Evolutionary conservation across 2,113 vertebrate genomes (phyloP).

Genomic region (Rafetus swinhoei): DNA sequence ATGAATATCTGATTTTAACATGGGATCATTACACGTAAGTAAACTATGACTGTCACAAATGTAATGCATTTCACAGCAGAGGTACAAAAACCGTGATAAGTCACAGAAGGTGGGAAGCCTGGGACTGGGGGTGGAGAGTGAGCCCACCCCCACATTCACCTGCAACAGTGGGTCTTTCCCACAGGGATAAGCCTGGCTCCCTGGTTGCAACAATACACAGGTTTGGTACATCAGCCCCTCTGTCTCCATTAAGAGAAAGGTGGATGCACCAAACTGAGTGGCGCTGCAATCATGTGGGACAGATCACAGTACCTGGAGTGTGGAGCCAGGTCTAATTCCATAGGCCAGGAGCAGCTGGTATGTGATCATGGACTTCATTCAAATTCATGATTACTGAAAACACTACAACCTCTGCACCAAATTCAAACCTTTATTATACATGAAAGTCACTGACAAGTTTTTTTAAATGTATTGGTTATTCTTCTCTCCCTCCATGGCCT

Average conservation of each 20-base stretch:
- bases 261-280: background rate
- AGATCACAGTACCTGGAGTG: background rate
- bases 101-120: background rate
- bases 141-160: background rate
- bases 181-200: background rate
- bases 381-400: background rate
- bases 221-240: background rate
- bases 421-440: background rate
- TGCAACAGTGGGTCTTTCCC: background rate
- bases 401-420: background rate
- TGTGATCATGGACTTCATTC: background rate
- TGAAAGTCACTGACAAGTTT: background rate
- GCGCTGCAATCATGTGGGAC: background rate
- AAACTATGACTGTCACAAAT: background rate
- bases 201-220: background rate
- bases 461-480: background rate
- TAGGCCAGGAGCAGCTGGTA: too few relatives aligned
- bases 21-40: background rate
- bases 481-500: background rate
- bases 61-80: background rate
- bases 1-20: background rate
- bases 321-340: background rate
- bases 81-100: background rate
- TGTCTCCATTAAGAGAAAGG: background rate
- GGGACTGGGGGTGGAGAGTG: background rate